Percentiles rank a stretch among this genome's conserved stretches.
Evolutionary conservation across 2,797 vertebrate genomes (phyloP).

Genomic region (Eulemur mongoz): DNA sequence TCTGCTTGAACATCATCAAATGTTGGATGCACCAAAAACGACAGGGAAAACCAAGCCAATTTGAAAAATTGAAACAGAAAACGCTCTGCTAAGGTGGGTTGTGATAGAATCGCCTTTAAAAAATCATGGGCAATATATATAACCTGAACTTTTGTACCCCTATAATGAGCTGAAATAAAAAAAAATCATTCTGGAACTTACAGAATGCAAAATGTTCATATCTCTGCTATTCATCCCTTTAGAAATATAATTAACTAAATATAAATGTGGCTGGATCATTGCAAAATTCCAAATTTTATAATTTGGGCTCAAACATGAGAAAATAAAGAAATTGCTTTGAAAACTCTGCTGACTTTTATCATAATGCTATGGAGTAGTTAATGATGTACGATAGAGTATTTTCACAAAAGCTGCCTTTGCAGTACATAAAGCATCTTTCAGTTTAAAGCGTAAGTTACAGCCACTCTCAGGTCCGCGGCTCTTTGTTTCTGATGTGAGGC

Average conservation of each 20-base stretch:
- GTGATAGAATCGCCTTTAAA: background rate
- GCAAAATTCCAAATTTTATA: slow-evolving; percentile 20
- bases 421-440: background rate
- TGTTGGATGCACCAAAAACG: background rate
- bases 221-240: background rate
- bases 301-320: background rate
- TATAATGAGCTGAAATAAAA: no score
- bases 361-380: background rate
- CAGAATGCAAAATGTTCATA: background rate
- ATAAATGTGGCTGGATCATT: background rate
- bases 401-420: background rate
- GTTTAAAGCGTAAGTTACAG: background rate
- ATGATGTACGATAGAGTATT: background rate
- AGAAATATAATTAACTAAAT: slow-evolving; percentile 16
- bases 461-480: fast-evolving
- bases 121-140: no score
- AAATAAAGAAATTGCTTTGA: slow-evolving; percentile 19
- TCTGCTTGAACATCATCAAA: background rate
- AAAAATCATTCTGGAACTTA: slow-evolving; percentile 35
- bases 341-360: background rate
- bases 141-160: no score
- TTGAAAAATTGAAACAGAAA: background rate
- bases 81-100: background rate
- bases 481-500: background rate
- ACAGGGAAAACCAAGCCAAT: background rate